These are phyloP conservation scores for Cantharis rufa DNA, from an alignment of 2,888 invertebrate species.

Conservation along the genomic window DNA sequence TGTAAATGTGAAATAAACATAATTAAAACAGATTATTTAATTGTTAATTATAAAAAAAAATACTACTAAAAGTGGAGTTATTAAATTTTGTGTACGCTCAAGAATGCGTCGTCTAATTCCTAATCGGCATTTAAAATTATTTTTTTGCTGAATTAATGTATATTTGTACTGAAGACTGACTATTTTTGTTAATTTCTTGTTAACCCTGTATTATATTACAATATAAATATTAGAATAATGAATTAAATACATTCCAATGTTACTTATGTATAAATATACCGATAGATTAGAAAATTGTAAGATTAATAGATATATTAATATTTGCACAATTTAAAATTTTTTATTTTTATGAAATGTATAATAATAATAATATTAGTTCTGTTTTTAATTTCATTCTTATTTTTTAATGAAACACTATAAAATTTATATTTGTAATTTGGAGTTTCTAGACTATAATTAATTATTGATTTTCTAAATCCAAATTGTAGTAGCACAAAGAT, in stretches of 20 bases:
- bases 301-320: neutral
- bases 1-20: neutral
- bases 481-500: neutral
- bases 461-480: neutral
- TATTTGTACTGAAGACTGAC: conserved; percentile 19
- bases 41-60: neutral
- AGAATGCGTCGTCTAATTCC: neutral
- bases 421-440: neutral
- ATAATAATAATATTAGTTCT: neutral
- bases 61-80: neutral
- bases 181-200: conserved; percentile 22
- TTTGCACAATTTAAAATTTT: neutral
- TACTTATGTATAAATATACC: conserved; percentile 1
- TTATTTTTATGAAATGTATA: neutral
- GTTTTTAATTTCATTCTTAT: neutral
- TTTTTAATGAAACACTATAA: neutral
- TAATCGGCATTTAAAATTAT: neutral
- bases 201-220: conserved; percentile 12
- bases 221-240: conserved; percentile 4
- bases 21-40: neutral
- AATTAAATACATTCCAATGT: conserved; percentile 1
- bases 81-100: neutral
- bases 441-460: neutral
- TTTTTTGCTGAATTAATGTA: neutral
- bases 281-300: neutral